Percentiles rank a stretch among this genome's conserved stretches.
Conservation (phyloP, 2,113 vertebrate genomes). For the Microtus oregoni region DNA sequence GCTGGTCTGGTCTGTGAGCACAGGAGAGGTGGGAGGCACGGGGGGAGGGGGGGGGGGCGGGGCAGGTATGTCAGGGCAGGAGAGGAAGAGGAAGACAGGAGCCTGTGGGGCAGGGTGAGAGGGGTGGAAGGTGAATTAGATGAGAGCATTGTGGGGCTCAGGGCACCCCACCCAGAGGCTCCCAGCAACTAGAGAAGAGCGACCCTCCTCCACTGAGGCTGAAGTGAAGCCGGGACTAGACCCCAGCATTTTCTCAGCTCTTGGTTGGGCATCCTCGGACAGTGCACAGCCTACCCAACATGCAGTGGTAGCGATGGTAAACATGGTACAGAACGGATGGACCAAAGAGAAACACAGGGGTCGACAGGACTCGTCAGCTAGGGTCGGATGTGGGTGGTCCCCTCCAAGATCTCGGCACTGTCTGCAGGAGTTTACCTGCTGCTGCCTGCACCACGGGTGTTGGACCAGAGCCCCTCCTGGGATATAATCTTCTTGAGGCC, state of each 20-base stretch:
- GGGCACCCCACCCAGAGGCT: not conserved
- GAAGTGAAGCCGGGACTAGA: too few relatives aligned
- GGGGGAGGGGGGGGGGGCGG: not conserved
- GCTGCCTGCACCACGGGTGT: not conserved
- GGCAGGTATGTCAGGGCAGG: not conserved
- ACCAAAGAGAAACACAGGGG: not conserved
- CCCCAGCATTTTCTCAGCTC: not conserved
- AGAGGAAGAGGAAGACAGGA: not conserved
- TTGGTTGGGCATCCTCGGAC: not conserved
- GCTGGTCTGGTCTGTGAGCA: not conserved
- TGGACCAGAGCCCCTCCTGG: not conserved
- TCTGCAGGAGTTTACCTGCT: constrained; percentile 13
- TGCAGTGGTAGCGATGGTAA: not conserved
- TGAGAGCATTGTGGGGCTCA: not conserved
- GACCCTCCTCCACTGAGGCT: fast-evolving
- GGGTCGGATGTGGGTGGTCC: not conserved
- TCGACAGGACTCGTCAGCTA: not conserved
- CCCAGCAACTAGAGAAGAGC: not conserved
- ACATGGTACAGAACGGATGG: not conserved
- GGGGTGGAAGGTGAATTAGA: not conserved
- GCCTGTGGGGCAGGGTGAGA: not conserved
- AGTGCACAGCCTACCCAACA: not conserved
- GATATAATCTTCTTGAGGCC: constrained; percentile 26
- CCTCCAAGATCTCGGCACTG: not conserved
- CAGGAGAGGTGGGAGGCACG: too few relatives aligned